phyloP scores from a whole-genome alignment of 2,888 invertebrate genomes.

The Hirtodrosophila trivittata region DNA sequence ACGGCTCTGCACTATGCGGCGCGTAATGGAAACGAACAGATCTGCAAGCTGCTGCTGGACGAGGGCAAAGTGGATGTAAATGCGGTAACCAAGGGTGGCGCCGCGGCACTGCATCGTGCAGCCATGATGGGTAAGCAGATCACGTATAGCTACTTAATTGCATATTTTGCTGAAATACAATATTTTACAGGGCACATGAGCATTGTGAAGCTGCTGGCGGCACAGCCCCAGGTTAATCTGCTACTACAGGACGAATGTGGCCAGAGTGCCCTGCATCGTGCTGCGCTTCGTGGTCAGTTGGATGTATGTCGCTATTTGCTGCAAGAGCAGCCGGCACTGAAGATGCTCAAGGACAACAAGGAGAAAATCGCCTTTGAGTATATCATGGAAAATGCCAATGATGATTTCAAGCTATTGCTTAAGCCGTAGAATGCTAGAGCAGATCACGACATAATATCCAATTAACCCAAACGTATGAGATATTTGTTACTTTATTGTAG shows the following conservation, averaged over 20 bases:
- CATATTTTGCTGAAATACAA: slow-evolving; percentile 14
- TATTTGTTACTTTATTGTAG: slow-evolving; percentile 25
- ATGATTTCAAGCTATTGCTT: slow-evolving; percentile 82
- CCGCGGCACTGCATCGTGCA: slow-evolving; percentile 93
- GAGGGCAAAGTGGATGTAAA: slow-evolving; percentile 89
- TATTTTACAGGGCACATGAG: slow-evolving; percentile 86
- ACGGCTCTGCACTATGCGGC: slow-evolving; percentile 95
- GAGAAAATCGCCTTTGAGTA: slow-evolving; percentile 84
- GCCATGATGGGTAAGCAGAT: slow-evolving; percentile 88
- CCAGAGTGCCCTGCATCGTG: slow-evolving; percentile 91
- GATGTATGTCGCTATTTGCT: slow-evolving; percentile 80
- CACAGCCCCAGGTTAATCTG: slow-evolving; percentile 86
- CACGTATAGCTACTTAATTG: background rate
- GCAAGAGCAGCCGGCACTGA: slow-evolving; percentile 72
- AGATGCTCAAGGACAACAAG: slow-evolving; percentile 83
- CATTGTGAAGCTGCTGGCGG: slow-evolving; percentile 88
- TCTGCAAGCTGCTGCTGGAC: slow-evolving; percentile 88
- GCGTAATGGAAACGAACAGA: slow-evolving; percentile 89
- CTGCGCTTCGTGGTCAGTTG: slow-evolving; percentile 85
- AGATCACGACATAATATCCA: slow-evolving; percentile 13
- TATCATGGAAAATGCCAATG: slow-evolving; percentile 82
- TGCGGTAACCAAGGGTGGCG: slow-evolving; percentile 90
- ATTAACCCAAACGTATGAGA: slow-evolving; percentile 29
- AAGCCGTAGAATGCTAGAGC: slow-evolving; percentile 77
- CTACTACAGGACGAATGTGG: slow-evolving; percentile 90